Conservation (phyloP, 2,797 vertebrate species). For the Buceros bicornis region DNA sequence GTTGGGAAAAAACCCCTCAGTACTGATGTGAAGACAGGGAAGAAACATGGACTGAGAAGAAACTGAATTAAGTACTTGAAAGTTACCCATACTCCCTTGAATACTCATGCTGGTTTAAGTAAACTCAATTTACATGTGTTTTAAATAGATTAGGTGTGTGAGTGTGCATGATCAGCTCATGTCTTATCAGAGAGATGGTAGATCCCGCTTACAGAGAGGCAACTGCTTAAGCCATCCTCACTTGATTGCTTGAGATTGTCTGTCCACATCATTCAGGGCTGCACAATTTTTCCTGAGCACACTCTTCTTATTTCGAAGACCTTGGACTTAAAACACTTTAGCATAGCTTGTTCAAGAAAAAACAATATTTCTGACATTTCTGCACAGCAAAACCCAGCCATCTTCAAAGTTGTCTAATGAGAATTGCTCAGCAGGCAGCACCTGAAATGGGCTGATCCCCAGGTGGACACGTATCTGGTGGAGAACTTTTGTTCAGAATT, state of each 20-base stretch:
- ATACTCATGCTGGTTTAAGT: neutral
- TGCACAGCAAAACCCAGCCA: neutral
- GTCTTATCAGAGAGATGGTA: neutral
- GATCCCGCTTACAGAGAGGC: neutral
- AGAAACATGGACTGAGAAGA: neutral
- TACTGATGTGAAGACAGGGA: neutral
- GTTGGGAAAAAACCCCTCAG: neutral
- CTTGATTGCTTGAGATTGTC: neutral
- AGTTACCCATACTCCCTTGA: neutral
- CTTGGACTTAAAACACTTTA: neutral
- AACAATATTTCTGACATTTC: neutral
- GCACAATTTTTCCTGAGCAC: neutral
- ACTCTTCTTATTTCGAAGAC: neutral
- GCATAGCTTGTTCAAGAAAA: neutral
- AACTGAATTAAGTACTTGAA: neutral
- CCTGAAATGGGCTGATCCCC: neutral
- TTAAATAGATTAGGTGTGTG: neutral
- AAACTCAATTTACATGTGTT: neutral
- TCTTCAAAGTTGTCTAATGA: neutral
- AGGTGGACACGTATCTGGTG: neutral
- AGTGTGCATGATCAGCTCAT: fast-evolving
- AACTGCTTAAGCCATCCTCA: neutral
- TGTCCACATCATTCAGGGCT: neutral
- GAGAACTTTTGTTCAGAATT: neutral
- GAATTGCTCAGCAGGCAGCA: neutral